Evolutionary conservation across 2,113 vertebrate species (phyloP).

Genomic region (Athene noctua): DNA sequence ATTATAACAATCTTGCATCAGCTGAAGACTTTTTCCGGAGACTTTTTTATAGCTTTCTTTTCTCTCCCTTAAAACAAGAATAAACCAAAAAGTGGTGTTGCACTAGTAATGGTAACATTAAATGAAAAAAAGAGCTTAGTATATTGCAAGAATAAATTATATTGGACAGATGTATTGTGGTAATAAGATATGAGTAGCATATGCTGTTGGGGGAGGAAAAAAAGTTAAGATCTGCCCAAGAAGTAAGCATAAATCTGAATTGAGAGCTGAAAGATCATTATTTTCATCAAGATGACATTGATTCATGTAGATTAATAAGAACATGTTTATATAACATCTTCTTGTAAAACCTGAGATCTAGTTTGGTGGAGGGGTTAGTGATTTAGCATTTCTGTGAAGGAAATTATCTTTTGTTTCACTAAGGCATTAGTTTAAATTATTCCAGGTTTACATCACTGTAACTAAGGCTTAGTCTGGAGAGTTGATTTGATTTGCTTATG

Average conservation of each 20-base stretch:
- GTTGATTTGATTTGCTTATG: not conserved
- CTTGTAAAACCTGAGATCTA: not conserved
- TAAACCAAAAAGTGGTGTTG: not conserved
- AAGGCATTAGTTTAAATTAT: not conserved
- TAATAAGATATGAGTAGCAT: not conserved
- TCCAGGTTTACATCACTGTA: not conserved
- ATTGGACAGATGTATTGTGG: not conserved
- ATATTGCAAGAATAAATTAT: not conserved
- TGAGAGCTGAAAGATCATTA: not conserved
- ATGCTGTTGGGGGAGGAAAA: not conserved
- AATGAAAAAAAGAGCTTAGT: not conserved
- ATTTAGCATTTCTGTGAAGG: not conserved
- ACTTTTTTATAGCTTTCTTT: not conserved
- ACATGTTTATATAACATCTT: not conserved
- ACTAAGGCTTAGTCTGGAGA: not conserved
- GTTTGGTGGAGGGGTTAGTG: not conserved
- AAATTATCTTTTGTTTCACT: not conserved
- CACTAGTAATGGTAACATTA: not conserved
- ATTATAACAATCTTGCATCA: not conserved
- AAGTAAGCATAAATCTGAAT: not conserved
- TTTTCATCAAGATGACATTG: not conserved
- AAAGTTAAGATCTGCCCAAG: not conserved
- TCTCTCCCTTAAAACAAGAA: not conserved
- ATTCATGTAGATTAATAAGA: not conserved
- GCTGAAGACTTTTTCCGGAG: not conserved